Evolutionary conservation across 92 coral and sea anemone species (phyloP).

Genomic region (Epizoanthus stellaris): DNA sequence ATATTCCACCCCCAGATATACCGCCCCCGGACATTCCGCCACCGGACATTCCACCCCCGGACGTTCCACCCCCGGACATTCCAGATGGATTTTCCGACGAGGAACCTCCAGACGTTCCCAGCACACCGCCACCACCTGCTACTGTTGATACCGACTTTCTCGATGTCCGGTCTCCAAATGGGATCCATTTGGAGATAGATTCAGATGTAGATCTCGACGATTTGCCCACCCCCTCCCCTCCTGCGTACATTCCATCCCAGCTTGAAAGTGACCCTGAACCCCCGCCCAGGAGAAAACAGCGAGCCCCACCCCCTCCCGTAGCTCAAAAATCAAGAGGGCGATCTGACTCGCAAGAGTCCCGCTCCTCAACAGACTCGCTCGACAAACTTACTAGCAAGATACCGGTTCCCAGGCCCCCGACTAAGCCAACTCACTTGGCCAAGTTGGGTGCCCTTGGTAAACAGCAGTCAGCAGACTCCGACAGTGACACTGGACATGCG

Average conservation of each 20-base stretch:
- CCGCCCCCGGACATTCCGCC: slow-evolving; percentile 78
- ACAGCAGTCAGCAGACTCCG: slow-evolving; percentile 47
- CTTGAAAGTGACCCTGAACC: slow-evolving; percentile 54
- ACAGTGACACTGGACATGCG: slow-evolving; percentile 39
- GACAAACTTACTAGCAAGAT: slow-evolving; percentile 48
- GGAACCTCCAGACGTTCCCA: slow-evolving; percentile 68
- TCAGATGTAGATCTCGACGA: slow-evolving; percentile 50
- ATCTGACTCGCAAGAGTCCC: slow-evolving; percentile 71
- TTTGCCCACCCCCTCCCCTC: slow-evolving; percentile 57
- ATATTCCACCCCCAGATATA: slow-evolving; percentile 57
- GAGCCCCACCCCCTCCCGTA: slow-evolving; percentile 74
- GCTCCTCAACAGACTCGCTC: slow-evolving; percentile 35
- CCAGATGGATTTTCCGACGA: slow-evolving; percentile 62
- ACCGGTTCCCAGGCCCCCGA: slow-evolving; percentile 67
- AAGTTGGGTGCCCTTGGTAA: slow-evolving; percentile 11
- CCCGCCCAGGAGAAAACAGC: slow-evolving; percentile 70
- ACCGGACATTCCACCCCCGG: slow-evolving; percentile 63
- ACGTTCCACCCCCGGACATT: slow-evolving; percentile 49
- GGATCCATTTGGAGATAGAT: slow-evolving; percentile 45
- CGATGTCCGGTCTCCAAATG: slow-evolving; percentile 59
- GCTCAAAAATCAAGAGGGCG: slow-evolving; percentile 63
- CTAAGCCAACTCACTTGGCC: slow-evolving; percentile 54
- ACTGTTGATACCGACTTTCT: slow-evolving; percentile 33
- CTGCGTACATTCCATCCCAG: slow-evolving; percentile 62
- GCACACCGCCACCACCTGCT: slow-evolving; percentile 73